Base-by-base conservation (phyloP, 2,888 invertebrate species). In the Strigamia crassipes region DNA sequence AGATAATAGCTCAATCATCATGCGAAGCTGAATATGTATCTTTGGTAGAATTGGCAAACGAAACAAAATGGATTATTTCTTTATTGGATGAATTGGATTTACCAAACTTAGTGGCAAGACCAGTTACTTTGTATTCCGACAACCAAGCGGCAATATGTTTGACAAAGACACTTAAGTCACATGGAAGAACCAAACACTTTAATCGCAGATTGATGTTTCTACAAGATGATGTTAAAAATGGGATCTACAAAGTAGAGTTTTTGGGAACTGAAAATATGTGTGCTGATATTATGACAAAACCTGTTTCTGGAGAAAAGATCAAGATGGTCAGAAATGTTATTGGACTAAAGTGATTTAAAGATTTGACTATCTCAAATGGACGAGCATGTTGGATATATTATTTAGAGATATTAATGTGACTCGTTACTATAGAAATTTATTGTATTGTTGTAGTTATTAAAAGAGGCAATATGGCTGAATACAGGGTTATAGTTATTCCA, bases 101-200 rank as follows among this genome's bases (percentile, higher is more conserved):
- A 5, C 1, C 10, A 15, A 42, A 42, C 1, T 42, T 42, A 15
- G 42, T 5, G 15, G 5, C 1, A 3, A 10, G 15, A 9, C 18
- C 61, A 12, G n/a, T 9, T 9, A 13, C 12, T 15, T 21, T 61
- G 21, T 61, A 18, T 9, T 18, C 9, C 3, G 61, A 9, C 8
- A 21, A 66, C 31, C 66, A 66, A 66, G 13, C 66, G 1, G 66
- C 81, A 8, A 56, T 81, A 31, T 18, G 31, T 27, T 81, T 27
- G 31, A 81, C 61, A n/a, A 38, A 61, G 34, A 56, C 27, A 23
- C 61, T 27, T 13, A 23, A 21, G 8, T 34, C 9, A 21, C 51
- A 81, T 56, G 51, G 31, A 13, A 66, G 81, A 13, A 81, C 61
- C 6, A 81, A 81, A 81, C 81, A 81, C 27, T 56, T 81, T 18